phyloP scores from a whole-genome alignment of 2,797 vertebrate genomes.

The Pantherophis vulpinus region DNA sequence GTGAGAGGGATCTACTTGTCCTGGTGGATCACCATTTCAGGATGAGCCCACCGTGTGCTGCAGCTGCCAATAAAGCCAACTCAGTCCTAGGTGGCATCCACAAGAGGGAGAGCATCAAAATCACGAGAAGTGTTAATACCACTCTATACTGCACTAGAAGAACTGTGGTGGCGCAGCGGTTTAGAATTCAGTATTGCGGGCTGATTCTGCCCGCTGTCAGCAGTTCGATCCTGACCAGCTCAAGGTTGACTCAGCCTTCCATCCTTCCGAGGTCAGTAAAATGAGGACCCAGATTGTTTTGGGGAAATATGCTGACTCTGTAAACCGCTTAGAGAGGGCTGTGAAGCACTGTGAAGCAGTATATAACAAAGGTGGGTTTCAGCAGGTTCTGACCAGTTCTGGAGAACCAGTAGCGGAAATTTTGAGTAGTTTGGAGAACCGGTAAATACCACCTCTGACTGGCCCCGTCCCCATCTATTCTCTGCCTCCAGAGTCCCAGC shows the following conservation, averaged over 20 bases:
- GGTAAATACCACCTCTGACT: no score
- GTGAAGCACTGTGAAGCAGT: no score
- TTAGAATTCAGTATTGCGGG: no score
- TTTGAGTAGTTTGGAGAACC: no score
- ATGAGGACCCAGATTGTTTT: background rate
- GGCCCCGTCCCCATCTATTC: no score
- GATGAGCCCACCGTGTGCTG: no score
- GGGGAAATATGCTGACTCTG: fast-evolving
- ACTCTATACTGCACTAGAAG: background rate
- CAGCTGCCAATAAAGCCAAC: background rate
- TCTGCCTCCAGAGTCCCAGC: no score
- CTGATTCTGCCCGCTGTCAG: background rate
- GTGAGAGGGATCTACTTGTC: no score
- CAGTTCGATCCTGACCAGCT: background rate
- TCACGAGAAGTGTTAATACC: background rate
- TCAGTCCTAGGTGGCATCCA: background rate
- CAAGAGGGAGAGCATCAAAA: background rate
- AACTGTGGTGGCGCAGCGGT: background rate
- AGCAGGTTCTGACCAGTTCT: no score
- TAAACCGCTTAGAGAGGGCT: no score
- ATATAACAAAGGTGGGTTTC: no score
- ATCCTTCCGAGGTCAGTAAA: background rate
- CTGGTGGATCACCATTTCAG: background rate
- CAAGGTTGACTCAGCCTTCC: background rate
- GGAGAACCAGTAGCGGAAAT: no score